Conservation (phyloP, 2,888 invertebrate genomes). For the Tholera decimalis region DNA sequence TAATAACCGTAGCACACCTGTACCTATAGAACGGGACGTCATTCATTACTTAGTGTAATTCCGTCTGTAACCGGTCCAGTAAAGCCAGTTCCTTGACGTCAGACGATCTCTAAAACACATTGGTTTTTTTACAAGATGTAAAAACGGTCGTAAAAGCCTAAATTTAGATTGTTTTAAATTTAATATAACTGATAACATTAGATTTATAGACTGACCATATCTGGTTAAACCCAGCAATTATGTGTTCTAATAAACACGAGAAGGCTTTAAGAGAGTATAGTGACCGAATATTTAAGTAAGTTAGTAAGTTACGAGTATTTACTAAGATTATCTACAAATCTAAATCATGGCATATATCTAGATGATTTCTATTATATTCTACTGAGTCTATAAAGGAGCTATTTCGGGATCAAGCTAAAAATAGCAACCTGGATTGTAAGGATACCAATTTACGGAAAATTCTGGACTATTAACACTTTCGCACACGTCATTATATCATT, state of each 20-base stretch:
- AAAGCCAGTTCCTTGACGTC: constrained; percentile 48
- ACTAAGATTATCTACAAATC: background rate
- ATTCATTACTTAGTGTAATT: constrained; percentile 6
- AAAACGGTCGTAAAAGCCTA: background rate
- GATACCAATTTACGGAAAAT: constrained; percentile 4
- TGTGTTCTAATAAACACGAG: background rate
- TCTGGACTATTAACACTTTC: background rate
- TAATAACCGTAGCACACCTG: background rate
- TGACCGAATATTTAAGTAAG: background rate
- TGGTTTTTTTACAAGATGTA: background rate
- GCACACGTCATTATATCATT: constrained; percentile 23
- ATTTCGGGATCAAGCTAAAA: background rate
- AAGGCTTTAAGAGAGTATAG: background rate
- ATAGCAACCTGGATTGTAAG: constrained; percentile 9
- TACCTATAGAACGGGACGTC: background rate
- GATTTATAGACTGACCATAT: constrained; percentile 9
- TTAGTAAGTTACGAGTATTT: too few relatives aligned
- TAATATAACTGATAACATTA: background rate
- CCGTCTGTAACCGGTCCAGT: constrained; percentile 8
- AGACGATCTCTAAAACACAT: background rate
- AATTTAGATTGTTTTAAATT: constrained; percentile 14
- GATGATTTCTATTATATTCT: too few relatives aligned
- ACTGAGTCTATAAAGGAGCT: too few relatives aligned
- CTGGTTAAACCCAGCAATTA: background rate
- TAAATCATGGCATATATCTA: too few relatives aligned